Evolutionary conservation across 1,140 invertebrate genomes (phyloP), one percentile per base, ranked within the genome.

Genomic region (Tenebrio molitor): DNA sequence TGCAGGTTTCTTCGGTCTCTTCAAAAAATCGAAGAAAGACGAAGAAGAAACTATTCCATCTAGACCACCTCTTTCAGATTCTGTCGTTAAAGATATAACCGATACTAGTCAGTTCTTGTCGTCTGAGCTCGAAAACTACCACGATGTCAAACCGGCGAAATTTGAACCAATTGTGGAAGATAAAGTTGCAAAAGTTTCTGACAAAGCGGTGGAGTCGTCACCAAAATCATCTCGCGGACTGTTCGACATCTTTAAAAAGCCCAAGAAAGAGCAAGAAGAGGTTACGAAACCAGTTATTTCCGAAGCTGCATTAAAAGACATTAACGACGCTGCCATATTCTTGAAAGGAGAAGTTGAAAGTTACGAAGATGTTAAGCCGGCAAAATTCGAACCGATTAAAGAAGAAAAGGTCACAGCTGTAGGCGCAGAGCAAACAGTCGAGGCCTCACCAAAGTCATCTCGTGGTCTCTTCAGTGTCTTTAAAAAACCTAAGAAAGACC

Each of bases 231-330:
- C 36, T 39, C 36, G 21, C 10, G 50, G 73, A 44, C 44, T 53
- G 25, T 74, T 68, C 29, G 73, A 68, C 6, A 58, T 77, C 34
- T 74, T 74, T 23, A 71, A 74, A 17, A 75, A 75, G 66, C 68
- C 46, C 17, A 69, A 62, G 7, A 70, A 69, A 14, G 53, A 72
- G 5, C 23, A 34, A 66, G 36, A 71, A 36, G 19, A 66, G 44
- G 39, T 0, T 29, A 58, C 21, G 14, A 29, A 65, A 25, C 23
- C 25, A 29, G 17, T 29, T 39, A 12, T 73, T 3, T 73, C 71
- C 8, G 65, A 69, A 34, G 12, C 29, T 16, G 33, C 16, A 4
- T 6, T 62, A 10, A 69, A 73, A 64, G 53, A 69, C 25, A 73
- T 73, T 34, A 33, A 23, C 21, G 42, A 63, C 25, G 69, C 44